Evolutionary conservation across 2,888 invertebrate species (phyloP), one percentile per base, ranked within the genome.

Genomic region (Hybos culiciformis): DNA sequence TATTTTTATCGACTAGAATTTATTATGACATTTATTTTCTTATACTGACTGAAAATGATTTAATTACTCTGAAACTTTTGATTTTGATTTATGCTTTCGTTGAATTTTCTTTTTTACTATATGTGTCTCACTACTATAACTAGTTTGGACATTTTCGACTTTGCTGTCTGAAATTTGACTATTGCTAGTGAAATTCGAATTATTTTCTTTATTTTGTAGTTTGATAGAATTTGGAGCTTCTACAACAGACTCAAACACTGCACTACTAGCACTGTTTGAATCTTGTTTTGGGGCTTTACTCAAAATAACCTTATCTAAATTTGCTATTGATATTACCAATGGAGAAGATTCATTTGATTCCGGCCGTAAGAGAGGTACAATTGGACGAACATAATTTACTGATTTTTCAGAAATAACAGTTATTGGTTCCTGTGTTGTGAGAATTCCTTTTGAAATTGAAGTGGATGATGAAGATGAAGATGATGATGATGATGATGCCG

Each of bases 271-370:
- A 40, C 55, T 55, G 47, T 56, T 60, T 8, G 60, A 59, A 43
- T 61, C 59, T 9, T 26, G 9, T 41, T 45, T 45, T 39, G 48
- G 37, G 20, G 62, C 60, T 63, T 66, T 66, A 53, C 64, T 64
- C 46, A 67, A 52, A 47, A 65, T 61, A 46, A 66, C 65, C 56
- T 63, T 60, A 51, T 67, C 67, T 51, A 67, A 55, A 53, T 65
- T 67, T 43, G 64, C 62, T 51, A 67, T 62, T 46, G 66, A 65
- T 52, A 67, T 67, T 50, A 67, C 64, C 54, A 67, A 54, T 48
- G 63, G 65, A 50, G 63, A 59, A 53, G 63, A 62, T 54, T 66
- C 66, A 55, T 66, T 66, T 46, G 62, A 66, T 56, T 66, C 62
- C 48, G 66, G 63, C 47, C 63, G 56, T 42, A 63, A 51, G 41